phyloP scores from a whole-genome alignment of 2,113 vertebrate genomes.

The Poeciliopsis retropinna region DNA sequence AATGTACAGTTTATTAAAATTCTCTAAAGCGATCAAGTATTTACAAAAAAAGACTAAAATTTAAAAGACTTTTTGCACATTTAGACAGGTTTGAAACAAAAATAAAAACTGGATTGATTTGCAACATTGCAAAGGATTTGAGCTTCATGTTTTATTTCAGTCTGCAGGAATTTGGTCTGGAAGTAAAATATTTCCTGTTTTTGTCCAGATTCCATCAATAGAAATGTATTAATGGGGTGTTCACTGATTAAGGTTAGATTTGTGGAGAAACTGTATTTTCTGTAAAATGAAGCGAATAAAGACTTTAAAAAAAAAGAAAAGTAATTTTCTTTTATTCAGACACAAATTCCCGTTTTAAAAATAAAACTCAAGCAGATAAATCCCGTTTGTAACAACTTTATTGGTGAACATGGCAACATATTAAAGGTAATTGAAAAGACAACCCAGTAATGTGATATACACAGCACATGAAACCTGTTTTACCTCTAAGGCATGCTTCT shows the following conservation, averaged over 20 bases:
- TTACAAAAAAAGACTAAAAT: too few species aligned
- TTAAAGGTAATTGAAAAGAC: slow-evolving; percentile 58
- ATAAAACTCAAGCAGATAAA: not conserved
- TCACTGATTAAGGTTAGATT: not conserved
- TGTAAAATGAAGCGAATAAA: slow-evolving; percentile 21
- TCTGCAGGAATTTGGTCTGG: too few species aligned
- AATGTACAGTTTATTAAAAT: too few species aligned
- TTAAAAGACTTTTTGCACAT: too few species aligned
- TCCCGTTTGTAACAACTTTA: slow-evolving; percentile 76
- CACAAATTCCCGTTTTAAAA: not conserved
- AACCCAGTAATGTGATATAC: slow-evolving; percentile 64
- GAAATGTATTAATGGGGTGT: not conserved
- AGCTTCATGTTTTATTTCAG: not conserved
- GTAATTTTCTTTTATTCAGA: not conserved
- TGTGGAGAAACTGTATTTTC: not conserved
- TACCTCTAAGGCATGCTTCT: slow-evolving; percentile 95
- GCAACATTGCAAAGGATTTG: not conserved
- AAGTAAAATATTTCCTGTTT: too few species aligned
- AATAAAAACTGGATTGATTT: too few species aligned
- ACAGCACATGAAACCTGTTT: slow-evolving; percentile 74
- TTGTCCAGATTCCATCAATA: too few species aligned
- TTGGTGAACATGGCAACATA: slow-evolving; percentile 79
- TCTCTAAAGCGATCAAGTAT: too few species aligned
- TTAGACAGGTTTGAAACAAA: too few species aligned
- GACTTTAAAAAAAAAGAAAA: not conserved